Conservation (phyloP, 2,888 invertebrate genomes). For the Scaptomyza parva region DNA sequence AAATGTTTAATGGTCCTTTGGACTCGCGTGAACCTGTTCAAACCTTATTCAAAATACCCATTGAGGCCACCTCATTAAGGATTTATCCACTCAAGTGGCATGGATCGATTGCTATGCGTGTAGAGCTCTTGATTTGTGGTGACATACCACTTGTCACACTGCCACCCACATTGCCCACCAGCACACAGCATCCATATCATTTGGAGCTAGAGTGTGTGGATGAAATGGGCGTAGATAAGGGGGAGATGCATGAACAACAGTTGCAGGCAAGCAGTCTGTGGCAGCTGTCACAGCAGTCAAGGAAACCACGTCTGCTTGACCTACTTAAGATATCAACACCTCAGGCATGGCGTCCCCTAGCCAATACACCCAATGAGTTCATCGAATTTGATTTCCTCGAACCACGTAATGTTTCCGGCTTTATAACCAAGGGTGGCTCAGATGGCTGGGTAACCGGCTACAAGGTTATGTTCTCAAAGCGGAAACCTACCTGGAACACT, state of each 20-base stretch:
- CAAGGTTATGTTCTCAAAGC: conserved; percentile 90
- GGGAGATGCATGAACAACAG: conserved; percentile 87
- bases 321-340: conserved; percentile 83
- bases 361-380: conserved; percentile 89
- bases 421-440: conserved; percentile 90
- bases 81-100: conserved; percentile 92
- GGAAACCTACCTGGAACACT: conserved; percentile 90
- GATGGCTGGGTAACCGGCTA: conserved; percentile 91
- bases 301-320: conserved; percentile 76
- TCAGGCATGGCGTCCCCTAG: conserved; percentile 88
- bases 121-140: conserved; percentile 91
- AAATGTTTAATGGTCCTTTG: conserved; percentile 90
- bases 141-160: conserved; percentile 31
- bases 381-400: conserved; percentile 92
- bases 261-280: conserved; percentile 85
- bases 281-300: conserved; percentile 72
- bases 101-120: conserved; percentile 88
- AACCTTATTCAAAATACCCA: conserved; percentile 89
- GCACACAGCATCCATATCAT: conserved; percentile 47
- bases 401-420: conserved; percentile 91
- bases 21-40: conserved; percentile 87
- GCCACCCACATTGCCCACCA: conserved; percentile 33
- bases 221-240: conserved; percentile 89
- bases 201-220: conserved; percentile 87
- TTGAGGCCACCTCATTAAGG: conserved; percentile 90